A percentile compares a stretch with the other conserved stretches of the same genome.
Conservation (phyloP, 2,797 vertebrate genomes). For the Myotis pilosus region DNA sequence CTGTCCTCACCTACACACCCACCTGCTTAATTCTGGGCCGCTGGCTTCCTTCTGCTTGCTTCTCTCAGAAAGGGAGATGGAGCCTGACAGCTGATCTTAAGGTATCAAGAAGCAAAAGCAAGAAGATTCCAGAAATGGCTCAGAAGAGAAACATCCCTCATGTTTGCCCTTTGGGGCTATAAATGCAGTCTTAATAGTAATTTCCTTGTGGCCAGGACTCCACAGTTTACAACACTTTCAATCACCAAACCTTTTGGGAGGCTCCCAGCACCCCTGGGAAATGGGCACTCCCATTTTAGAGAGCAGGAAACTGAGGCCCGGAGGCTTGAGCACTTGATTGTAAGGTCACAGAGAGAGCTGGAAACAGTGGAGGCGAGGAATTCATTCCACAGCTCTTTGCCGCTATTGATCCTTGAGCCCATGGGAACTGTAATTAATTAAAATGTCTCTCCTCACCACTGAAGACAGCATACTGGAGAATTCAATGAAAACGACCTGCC, state of each 20-base stretch:
- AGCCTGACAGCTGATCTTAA: background rate
- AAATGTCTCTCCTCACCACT: constrained; percentile 45
- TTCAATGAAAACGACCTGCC: constrained; percentile 30
- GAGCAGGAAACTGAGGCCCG: background rate
- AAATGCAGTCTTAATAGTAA: background rate
- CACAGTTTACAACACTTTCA: background rate
- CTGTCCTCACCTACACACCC: background rate
- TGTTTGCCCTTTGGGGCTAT: background rate
- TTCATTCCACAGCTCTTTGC: background rate
- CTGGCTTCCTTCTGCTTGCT: background rate
- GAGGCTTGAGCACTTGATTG: background rate
- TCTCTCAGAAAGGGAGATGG: background rate
- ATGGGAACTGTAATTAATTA: constrained; percentile 41
- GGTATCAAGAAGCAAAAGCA: background rate
- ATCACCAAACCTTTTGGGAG: background rate
- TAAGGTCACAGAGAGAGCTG: background rate
- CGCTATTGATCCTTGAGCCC: constrained; percentile 9
- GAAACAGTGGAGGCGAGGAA: background rate
- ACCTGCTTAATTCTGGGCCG: background rate
- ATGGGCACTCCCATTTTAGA: background rate
- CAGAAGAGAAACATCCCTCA: background rate
- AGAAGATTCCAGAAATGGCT: constrained; percentile 38
- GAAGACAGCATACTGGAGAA: background rate
- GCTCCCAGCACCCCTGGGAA: background rate
- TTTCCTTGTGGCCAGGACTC: background rate